Base-by-base conservation (phyloP, 2,113 vertebrate genomes). In the Sorex fumeus region DNA sequence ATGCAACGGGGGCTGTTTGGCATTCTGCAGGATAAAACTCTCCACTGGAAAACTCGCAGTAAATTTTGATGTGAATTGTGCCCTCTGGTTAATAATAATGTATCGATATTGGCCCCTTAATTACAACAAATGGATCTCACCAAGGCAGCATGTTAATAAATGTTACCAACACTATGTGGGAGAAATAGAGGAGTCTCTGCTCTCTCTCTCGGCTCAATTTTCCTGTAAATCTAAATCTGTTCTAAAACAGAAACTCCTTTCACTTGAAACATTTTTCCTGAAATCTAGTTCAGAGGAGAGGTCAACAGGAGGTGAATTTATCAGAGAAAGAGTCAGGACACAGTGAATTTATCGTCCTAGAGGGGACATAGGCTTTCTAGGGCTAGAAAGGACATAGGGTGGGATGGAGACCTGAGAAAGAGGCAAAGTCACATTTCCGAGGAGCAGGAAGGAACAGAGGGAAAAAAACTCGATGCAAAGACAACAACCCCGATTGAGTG, bases 381-480 rank as follows among this genome's bases (percentile, higher is more conserved):
- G 92, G 32, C 67, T 90, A 64, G 79, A 89, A 92, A 94, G 74
- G 62, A 36, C 32, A 93, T 70, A 91, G 62, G 32, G 30, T 66
- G 88, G 40, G 47, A 88, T 32, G 60, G 53, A 86, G 40, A 57
- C 66, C 72, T 66, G 67, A 94, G 82, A 78, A 95, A 84, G 40
- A 57, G 47, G 57, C 25, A 16, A 69, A 87, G 64, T 95, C 84
- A 93, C 81, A 40, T 85, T 94, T 62, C 27, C 2, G 90, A 95
- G 45, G 18, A 93, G 57, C 53, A 94, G 88, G 78, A 94, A 94
- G 84, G 60, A 90, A 84, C 57, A 88, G 13, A 74, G 70, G 82
- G 78, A 57, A 71, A 91, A 91, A 40, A 40, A n/a, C n/a, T 95
- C 82, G 64, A 94, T 79, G 28, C 40, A 82, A 92, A 94, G 64